Conservation (phyloP, 1,140 invertebrate genomes). For the Lerema accius region DNA sequence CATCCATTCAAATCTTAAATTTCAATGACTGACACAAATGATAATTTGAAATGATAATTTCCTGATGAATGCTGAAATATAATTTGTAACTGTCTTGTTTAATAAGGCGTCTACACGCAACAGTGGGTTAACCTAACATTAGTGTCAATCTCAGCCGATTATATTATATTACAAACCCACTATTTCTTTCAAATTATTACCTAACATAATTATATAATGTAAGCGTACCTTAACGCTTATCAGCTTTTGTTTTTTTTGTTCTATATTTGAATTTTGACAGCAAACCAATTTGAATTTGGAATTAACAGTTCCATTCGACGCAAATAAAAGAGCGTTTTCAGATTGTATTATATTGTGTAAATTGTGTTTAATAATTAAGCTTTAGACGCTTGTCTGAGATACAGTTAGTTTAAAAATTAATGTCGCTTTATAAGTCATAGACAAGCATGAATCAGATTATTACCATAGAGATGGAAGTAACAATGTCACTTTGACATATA, state of each 20-base stretch:
- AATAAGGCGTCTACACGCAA: conserved; percentile 27
- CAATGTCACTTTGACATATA: no score
- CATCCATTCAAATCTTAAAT: not conserved
- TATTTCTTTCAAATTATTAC: conserved; percentile 2
- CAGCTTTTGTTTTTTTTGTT: not conserved
- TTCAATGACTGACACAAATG: conserved; percentile 4
- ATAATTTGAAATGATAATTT: conserved; percentile 15
- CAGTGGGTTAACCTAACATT: conserved; percentile 49
- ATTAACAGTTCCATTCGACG: not conserved
- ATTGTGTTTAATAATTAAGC: not conserved
- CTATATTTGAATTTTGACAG: conserved; percentile 13
- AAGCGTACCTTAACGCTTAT: not conserved
- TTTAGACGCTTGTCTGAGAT: not conserved
- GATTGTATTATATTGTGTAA: not conserved
- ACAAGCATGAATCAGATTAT: no score
- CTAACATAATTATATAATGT: conserved; percentile 3
- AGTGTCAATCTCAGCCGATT: conserved; percentile 53
- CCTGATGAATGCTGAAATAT: conserved; percentile 12
- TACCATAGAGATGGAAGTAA: no score
- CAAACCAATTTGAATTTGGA: not conserved
- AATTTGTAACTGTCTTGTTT: conserved; percentile 23
- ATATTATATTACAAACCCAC: conserved; percentile 33
- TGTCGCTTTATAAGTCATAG: no score
- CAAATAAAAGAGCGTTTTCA: not conserved
- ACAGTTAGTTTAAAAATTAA: not conserved